These are phyloP conservation scores for Nebria brevicollis DNA, from an alignment of 2,888 invertebrate genomes.

Conservation along the genomic window DNA sequence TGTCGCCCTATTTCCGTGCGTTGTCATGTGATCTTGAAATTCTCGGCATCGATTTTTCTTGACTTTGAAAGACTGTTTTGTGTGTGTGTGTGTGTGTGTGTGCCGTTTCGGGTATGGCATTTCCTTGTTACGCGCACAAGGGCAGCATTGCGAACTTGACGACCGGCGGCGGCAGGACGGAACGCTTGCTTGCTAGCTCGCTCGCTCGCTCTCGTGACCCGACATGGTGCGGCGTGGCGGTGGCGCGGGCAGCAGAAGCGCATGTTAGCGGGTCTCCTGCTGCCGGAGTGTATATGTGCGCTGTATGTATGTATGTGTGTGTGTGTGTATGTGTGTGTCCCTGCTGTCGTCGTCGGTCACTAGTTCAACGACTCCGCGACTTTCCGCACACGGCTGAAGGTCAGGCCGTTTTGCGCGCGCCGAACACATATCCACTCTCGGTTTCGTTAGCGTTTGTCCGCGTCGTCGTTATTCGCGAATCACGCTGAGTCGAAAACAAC, in stretches of 20 bases:
- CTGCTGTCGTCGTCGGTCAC: slow-evolving; percentile 57
- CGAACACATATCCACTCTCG: slow-evolving; percentile 47
- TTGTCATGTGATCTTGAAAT: not conserved
- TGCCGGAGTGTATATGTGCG: not conserved
- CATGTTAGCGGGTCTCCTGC: not conserved
- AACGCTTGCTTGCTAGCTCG: not conserved
- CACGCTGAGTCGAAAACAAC: slow-evolving; percentile 2
- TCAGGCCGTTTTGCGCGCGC: slow-evolving; percentile 54
- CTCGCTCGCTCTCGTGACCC: not conserved
- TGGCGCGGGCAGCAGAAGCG: not conserved
- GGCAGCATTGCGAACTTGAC: not conserved
- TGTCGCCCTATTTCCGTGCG: no score
- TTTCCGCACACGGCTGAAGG: slow-evolving; percentile 63
- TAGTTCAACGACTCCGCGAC: slow-evolving; percentile 64
- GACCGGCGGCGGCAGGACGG: not conserved
- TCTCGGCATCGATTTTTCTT: not conserved
- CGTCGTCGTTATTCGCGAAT: not conserved
- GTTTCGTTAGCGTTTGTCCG: not conserved
- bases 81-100: no score
- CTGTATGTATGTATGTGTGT: not conserved
- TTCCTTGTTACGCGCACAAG: not conserved
- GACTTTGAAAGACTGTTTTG: not conserved
- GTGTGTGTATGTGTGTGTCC: slow-evolving; percentile 6
- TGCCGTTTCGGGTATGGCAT: not conserved
- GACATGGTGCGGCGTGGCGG: not conserved